phyloP scores from a whole-genome alignment of 2,888 invertebrate genomes.

The Spisula subtruncata region DNA sequence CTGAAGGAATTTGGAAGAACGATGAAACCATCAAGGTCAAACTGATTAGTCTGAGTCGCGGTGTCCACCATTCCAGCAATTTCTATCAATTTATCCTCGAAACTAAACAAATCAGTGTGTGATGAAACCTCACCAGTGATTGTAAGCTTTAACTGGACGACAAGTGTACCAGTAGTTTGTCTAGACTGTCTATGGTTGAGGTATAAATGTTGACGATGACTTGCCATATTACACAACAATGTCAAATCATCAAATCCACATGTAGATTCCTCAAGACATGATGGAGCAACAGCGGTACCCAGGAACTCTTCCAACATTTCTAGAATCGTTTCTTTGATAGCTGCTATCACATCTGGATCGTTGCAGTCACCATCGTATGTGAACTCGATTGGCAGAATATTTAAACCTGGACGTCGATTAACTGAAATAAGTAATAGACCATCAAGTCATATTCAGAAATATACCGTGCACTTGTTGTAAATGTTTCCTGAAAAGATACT shows the following conservation, averaged over 20 bases:
- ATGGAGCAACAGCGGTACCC: neutral
- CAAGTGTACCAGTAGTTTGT: neutral
- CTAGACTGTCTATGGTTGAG: neutral
- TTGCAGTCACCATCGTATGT: neutral
- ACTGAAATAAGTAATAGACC: no score
- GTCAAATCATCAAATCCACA: constrained; percentile 22
- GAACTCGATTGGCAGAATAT: neutral
- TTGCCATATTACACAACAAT: neutral
- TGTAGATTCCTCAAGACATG: neutral
- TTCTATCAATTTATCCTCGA: neutral
- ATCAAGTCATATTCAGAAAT: no score
- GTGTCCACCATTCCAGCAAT: neutral
- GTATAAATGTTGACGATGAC: neutral
- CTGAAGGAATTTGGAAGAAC: neutral
- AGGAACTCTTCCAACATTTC: neutral
- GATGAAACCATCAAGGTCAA: neutral
- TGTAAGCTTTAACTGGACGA: neutral
- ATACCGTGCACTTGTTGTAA: no score
- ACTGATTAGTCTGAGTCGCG: neutral
- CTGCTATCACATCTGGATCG: neutral
- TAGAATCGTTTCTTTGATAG: neutral
- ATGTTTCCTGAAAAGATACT: no score
- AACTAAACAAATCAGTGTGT: neutral
- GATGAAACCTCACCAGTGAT: neutral
- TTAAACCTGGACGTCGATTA: constrained; percentile 4